Evolutionary conservation across 2,797 vertebrate species (phyloP).

Genomic region (Betta splendens): DNA sequence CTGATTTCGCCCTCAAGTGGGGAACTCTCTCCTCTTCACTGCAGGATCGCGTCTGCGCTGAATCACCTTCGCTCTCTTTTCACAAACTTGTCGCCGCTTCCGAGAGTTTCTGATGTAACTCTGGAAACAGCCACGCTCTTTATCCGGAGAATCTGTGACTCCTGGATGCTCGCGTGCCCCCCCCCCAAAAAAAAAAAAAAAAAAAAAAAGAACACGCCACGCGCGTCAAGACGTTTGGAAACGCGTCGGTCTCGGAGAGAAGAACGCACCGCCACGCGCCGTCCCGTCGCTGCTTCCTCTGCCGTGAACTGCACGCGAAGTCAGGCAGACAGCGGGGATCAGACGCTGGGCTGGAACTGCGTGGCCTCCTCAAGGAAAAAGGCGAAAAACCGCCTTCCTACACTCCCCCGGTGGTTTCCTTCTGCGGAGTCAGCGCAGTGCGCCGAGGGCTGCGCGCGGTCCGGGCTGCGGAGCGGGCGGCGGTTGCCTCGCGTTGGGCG

Average conservation of each 20-base stretch:
- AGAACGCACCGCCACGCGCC: constrained; percentile 53
- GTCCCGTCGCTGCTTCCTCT: constrained; percentile 46
- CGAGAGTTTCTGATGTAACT: constrained; percentile 37
- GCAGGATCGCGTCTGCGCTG: constrained; percentile 37
- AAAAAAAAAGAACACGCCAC: constrained; percentile 45
- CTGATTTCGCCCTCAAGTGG: constrained; percentile 86
- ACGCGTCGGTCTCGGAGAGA: constrained; percentile 56
- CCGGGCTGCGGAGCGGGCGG: constrained; percentile 63
- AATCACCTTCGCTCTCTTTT: constrained; percentile 49
- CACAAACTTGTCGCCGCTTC: constrained; percentile 46
- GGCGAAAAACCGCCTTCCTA: constrained; percentile 53
- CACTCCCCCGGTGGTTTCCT: constrained; percentile 73
- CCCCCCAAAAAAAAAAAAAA: too few species aligned
- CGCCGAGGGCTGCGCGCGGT: constrained; percentile 64
- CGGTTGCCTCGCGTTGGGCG: constrained; percentile 56
- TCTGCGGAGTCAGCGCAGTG: constrained; percentile 75
- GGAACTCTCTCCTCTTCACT: constrained; percentile 80
- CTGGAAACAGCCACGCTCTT: constrained; percentile 20
- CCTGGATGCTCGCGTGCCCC: constrained; percentile 32
- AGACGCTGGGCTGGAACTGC: constrained; percentile 61
- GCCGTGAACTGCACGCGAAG: constrained; percentile 44
- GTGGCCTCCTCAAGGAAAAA: constrained; percentile 65
- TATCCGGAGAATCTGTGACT: constrained; percentile 29
- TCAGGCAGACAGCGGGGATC: constrained; percentile 47
- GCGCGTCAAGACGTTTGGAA: constrained; percentile 69